Evolutionary conservation across 1,140 invertebrate species (phyloP), one percentile per base, ranked within the genome.

Genomic region (Heliconius hewitsoni): DNA sequence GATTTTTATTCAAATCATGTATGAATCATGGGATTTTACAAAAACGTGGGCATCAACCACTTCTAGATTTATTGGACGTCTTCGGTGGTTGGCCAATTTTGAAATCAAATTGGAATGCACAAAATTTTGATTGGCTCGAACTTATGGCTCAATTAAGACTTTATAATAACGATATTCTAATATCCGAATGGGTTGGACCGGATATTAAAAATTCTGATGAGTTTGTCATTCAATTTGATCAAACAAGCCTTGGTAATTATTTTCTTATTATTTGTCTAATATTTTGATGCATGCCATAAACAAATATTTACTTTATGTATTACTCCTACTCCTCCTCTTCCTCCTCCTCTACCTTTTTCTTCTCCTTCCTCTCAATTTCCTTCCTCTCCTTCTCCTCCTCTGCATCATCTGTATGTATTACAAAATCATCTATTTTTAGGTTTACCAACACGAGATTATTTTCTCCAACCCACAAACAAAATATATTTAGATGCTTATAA

Each of bases 61-160:
- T 99, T 11, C 83, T 97, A 39, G 93, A 96, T 52, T 94, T 98
- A 42, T 91, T 99, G 34, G 92, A 97, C 2, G 91, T 96, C 70
- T 91, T 98, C 3, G 98, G 98, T 42, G 97, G 97, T 2, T 98
- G 97, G 98, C 98, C 98, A 0, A 96, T 98, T 3, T 86, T 98
- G 6, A 94, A 96, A 37, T 86, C 94, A 1, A 84, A 95, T 6
- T 98, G 97, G 96, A 95, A 96, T 78, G 90, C 95, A 6, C 87
- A 92, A 1, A 91, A 95, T 37, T 98, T 98, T 87, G 96, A 98
- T 89, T 97, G 97, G 95, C 94, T 98, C 6, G 95, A 96, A 57
- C 90, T 98, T 73, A 96, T 98, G 84, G 97, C 97, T 6, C 96
- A 96, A 74, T 89, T 99, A 13, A 95, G 97, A 70, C 94, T 97